Conservation (phyloP, 2,888 invertebrate genomes). For the Homarus gammarus region DNA sequence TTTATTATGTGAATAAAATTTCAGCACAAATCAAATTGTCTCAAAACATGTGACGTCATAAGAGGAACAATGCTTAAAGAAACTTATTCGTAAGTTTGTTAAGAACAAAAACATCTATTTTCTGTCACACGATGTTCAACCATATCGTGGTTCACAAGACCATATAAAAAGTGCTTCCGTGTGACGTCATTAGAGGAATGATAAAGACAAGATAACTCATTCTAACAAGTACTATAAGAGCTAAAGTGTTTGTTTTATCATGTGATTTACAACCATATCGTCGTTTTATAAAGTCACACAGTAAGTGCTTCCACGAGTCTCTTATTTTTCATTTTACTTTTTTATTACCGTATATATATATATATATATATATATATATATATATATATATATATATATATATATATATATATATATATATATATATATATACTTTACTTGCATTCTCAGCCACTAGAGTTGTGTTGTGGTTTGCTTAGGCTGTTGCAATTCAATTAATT, state of each 20-base stretch:
- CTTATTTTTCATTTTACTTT: no score
- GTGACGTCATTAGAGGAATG: neutral
- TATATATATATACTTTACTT: no score
- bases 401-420: no score
- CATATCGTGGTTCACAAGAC: no score
- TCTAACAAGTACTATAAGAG: neutral
- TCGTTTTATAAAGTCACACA: neutral
- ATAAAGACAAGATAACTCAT: neutral
- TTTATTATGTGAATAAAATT: neutral
- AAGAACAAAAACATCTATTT: no score
- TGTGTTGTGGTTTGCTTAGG: slow-evolving; percentile 7
- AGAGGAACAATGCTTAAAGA: neutral
- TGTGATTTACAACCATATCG: neutral
- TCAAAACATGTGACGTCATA: neutral
- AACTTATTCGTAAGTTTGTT: no score
- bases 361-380: no score
- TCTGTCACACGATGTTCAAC: no score
- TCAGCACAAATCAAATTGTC: neutral
- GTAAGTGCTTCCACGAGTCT: slow-evolving; percentile 2
- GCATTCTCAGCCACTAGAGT: neutral
- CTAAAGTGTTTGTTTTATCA: neutral
- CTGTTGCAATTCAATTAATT: neutral
- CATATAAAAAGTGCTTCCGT: no score
- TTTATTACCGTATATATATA: no score
- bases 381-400: no score